Base-by-base conservation (phyloP, 2,113 vertebrate genomes). In the Heterotis niloticus region DNA sequence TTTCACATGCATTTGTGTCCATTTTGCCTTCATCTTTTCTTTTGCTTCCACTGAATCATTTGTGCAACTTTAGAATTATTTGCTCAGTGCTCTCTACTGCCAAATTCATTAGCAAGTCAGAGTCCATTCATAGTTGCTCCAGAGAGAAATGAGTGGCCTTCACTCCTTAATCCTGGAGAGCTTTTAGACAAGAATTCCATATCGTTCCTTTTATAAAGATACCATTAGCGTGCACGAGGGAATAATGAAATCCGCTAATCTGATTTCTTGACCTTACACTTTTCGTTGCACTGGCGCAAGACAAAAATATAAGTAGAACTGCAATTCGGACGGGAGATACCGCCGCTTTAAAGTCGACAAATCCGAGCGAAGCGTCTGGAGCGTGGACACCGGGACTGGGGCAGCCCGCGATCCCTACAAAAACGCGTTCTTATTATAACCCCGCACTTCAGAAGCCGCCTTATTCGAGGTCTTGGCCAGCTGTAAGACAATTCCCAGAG, bases 211-310 rank as follows among this genome's bases (percentile, higher is more conserved):
- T 91, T 83, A 86, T 88, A 86, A 88, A 89, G 88, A 88, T 79
- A 85, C 87, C 88, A 91, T 90, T 90, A 90, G 86, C 88, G 87
- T 90, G 88, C 59, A 29, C 18, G 59, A 88, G 76, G 86, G 87
- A 88, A 86, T 88, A 90, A 90, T 89, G 88, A 83, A 80, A 88
- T 83, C 78, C 79, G 82, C 86, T 88, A 90, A 90, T 89, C 88
- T 89, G 88, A 89, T 90, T 79, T 85, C 87, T 85, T 90, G 89
- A 90, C 89, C 89, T 87, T 83, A 87, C 88, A 87, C 89, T 86
- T 89, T 89, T 88, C 87, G 85, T 90, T 85, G 86, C 87, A 85
- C 84, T 84, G 78, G 84, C 80, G 83, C 83, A 87, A 81, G 85
- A 86, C 64, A 80, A 85, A 88, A 90, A 85, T 23, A 85, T 82